Evolutionary conservation across 2,113 vertebrate species (phyloP), one percentile per base, ranked within the genome.

Genomic region (Gracilinanus agilis): DNA sequence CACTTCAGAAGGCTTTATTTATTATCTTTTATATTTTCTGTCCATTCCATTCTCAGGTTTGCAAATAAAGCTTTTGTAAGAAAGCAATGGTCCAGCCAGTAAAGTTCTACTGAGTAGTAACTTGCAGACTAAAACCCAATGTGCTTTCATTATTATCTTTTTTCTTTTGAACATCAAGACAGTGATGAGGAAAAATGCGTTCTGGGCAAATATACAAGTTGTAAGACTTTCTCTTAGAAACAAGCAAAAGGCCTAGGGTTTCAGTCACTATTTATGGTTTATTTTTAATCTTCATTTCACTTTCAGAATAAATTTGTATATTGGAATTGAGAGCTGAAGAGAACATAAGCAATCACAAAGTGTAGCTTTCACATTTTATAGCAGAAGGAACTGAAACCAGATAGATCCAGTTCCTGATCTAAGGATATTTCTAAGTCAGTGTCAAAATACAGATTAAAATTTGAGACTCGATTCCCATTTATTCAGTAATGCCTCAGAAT

Each of bases 1-100:
- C 24, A 90, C 83, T 90, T 94, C 44, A 53, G 1, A 67, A 89
- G n/a, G 29, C 89, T 92, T 94, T 61, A 92, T 92, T 94, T 61
- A 92, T 95, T 89, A 19, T 0, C 55, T 11, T 67, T 88, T 13
- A 90, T 5, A 25, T 61, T 75, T 92, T 53, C 19, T 34, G 0
- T 61, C 34, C 29, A 10, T 53, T 96, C 21, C 56, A 16, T 90
- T 19, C 9, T 53, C 2, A 29, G 11, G 2, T 34, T 93, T 96
- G 9, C 56, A 94, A 83, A 83, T 0, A 92, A 55, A 93, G 27
- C 55, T 92, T 13, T 88, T 19, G 29, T n/a, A 88, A 83, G n/a
- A 19, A 40, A 5, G 19, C 6, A 83, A 83, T 40, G 16, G n/a
- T 83, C 19, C 67, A 83, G 0, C 7, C 19, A 40, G 5, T 83